Base-by-base conservation (phyloP, 2,888 invertebrate genomes). In the Ceriagrion tenellum region DNA sequence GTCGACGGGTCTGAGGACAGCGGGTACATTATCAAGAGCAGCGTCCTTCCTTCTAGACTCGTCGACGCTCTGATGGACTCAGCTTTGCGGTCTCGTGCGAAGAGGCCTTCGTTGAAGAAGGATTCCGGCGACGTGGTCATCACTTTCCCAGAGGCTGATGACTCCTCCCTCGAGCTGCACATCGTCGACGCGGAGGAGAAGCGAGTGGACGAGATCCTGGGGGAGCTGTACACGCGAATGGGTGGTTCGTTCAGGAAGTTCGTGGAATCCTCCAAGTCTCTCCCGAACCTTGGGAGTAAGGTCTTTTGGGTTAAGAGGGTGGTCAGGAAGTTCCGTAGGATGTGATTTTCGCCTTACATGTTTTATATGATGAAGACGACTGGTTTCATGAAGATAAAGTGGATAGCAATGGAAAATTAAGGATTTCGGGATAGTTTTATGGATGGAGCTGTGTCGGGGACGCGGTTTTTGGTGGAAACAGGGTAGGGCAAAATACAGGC, bases 1-100 rank as follows among this genome's bases (percentile, higher is more conserved):
- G 59, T 91, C 20, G 23, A 30, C 4, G 90, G 90, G 2, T 91
- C 90, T n/a, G 90, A 91, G 20, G 90, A 91, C 30, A 91, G 55
- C 23, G 90, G 59, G 10, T 91, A 35, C 59, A 30, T 30, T 0
- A 91, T 59, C 18, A 55, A 59, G 56, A 30, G 30, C 59, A 59
- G 6, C 18, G 56, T 20, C 2, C 16, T 91, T 18, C 90, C 90
- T 10, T 35, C n/a, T 30, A 91, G 90, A 26, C 35, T 91, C 6
- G 56, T 91, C 20, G 56, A 20, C 59, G 55, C 18, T 2, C 35
- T 91, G 18, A 91, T 91, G 90, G 35, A 30, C 30, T 16, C n/a
- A 12, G 90, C 59, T 30, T 8, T 91, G 30, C 16, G 59, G 35
- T 55, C 26, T 26, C 90, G 0, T 0, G 23, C 55, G 35, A 59